Evolutionary conservation across 2,888 invertebrate species (phyloP), one percentile per base, ranked within the genome.

Genomic region (Eumacrocentrus americanus): DNA sequence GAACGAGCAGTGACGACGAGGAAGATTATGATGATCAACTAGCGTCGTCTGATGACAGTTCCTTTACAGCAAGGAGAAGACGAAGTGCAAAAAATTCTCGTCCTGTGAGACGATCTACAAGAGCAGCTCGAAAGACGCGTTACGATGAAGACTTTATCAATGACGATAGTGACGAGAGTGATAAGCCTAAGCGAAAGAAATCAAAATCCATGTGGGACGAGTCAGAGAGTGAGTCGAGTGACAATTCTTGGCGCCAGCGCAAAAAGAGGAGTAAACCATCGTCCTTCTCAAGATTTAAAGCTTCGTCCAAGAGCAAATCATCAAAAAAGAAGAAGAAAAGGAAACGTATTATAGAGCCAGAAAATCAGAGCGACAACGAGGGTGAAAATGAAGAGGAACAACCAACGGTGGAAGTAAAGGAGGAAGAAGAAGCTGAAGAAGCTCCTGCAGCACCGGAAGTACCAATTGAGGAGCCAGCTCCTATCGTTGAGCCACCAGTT

Each of bases 1-100:
- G 93, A 40, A 88, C 90, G 0, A 89, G 90, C 86, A 90, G 81
- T 0, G 79, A 79, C 0, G 79, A 80, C 0, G 88, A 88, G 47
- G 87, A 88, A 22, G 85, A 86, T 55, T 83, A 83, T 23, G 85
- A 84, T 7, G 83, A 83, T 52, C 81, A 81, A 34, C 75, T 81
- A n/a, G 82, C 82, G 0, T 85, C 84, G 1, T 84, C 84, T 22
- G 86, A 86, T 7, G 88, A 87, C 20, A 86, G 84, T n/a, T 82
- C 81, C 11, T 73, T 83, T 42, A 84, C 83, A 37, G 76, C 82
- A 2, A 81, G 83, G 53, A 78, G 82, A 16, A 81, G 84, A 16
- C 80, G 83, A 11, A 78, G 83, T 38, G 82, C 82, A 29, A 82
- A 82, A 40, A 82, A 82, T 35, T 66, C 74, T 5, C 80, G 82